These are phyloP conservation scores for Tipula vernalis DNA, from an alignment of 2,888 invertebrate species.

Conservation along the genomic window DNA sequence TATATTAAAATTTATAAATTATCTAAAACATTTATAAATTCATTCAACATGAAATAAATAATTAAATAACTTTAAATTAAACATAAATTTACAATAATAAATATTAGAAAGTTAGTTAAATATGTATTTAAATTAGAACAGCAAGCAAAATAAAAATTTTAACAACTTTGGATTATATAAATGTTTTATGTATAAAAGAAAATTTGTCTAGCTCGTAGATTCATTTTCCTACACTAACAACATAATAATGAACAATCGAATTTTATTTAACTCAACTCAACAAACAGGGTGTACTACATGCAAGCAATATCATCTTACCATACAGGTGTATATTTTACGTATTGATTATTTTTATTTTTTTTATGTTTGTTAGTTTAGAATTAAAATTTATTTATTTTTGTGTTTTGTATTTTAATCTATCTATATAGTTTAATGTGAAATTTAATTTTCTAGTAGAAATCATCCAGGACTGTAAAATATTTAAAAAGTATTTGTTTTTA, in stretches of 20 bases:
- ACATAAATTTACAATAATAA: background rate
- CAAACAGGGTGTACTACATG: background rate
- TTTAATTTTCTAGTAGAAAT: slow-evolving; percentile 5
- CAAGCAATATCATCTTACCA: background rate
- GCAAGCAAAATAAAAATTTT: background rate
- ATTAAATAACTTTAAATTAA: background rate
- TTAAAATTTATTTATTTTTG: background rate
- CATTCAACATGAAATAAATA: background rate
- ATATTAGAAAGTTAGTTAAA: background rate
- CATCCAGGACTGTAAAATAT: slow-evolving; percentile 5
- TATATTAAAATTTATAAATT: background rate
- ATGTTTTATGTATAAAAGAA: background rate
- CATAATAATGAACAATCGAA: background rate
- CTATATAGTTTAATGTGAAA: background rate
- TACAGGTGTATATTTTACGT: slow-evolving; percentile 5
- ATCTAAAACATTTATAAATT: background rate
- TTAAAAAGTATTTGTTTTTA: background rate
- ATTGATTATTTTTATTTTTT: background rate
- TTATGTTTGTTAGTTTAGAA: background rate
- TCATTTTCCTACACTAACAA: background rate
- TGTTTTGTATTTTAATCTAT: background rate
- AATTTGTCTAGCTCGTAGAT: background rate
- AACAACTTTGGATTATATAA: background rate
- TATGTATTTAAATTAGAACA: background rate
- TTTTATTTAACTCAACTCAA: background rate